Evolutionary conservation across 2,888 invertebrate species (phyloP).

Genomic region (Glaucopsyche alexis): DNA sequence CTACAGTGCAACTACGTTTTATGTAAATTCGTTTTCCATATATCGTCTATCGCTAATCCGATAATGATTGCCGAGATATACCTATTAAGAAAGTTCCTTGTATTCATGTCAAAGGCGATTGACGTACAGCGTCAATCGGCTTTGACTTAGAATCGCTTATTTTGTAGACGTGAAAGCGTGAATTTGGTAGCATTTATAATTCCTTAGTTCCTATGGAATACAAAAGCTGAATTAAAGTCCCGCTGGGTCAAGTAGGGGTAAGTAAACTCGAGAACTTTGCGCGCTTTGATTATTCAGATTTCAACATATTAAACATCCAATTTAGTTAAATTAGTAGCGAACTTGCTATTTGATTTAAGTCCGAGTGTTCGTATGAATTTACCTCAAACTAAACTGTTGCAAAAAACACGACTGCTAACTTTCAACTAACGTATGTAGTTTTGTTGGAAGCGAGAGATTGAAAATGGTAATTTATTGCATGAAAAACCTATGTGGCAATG

Average conservation of each 20-base stretch:
- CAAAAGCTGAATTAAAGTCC: slow-evolving; percentile 16
- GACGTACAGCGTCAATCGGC: no score
- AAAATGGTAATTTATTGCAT: slow-evolving; percentile 18
- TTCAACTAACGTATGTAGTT: slow-evolving; percentile 13
- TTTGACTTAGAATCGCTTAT: neutral
- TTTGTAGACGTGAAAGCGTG: neutral
- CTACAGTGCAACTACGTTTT: no score
- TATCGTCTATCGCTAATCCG: no score
- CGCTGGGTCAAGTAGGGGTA: slow-evolving; percentile 25
- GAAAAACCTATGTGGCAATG: neutral
- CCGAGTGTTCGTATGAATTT: slow-evolving; percentile 21
- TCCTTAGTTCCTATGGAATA: slow-evolving; percentile 15
- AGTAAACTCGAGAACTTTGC: slow-evolving; percentile 19
- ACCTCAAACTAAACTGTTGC: neutral
- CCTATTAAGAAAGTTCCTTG: no score
- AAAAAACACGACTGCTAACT: slow-evolving; percentile 4
- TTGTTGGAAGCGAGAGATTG: slow-evolving; percentile 19
- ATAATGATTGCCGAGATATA: no score
- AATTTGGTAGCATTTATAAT: slow-evolving; percentile 21
- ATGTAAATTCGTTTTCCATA: no score
- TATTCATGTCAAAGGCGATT: no score
- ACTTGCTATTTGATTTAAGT: slow-evolving; percentile 26
- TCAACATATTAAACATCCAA: slow-evolving; percentile 19
- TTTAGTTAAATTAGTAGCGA: slow-evolving; percentile 13
- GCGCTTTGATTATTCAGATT: slow-evolving; percentile 24